These are phyloP conservation scores for Platycheirus albimanus DNA, from an alignment of 2,888 invertebrate species.

Conservation along the genomic window DNA sequence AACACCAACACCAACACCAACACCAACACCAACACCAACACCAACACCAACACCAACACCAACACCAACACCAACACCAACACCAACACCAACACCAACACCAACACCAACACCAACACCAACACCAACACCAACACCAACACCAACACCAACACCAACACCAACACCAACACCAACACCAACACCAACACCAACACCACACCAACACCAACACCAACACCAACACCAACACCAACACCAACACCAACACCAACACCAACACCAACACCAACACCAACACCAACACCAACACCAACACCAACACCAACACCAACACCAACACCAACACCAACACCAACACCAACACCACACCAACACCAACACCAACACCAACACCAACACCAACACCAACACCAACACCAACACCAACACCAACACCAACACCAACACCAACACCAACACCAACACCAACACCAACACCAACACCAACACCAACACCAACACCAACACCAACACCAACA, in stretches of 20 bases:
- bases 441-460: background rate
- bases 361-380: background rate
- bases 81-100: background rate
- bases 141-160: background rate
- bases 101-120: background rate
- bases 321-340: background rate
- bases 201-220: background rate
- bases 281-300: background rate
- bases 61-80: background rate
- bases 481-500: background rate
- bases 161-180: background rate
- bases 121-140: background rate
- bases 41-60: background rate
- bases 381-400: background rate
- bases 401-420: background rate
- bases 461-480: background rate
- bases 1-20: background rate
- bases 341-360: background rate
- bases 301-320: background rate
- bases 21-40: background rate
- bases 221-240: background rate
- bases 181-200: background rate
- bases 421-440: conserved; percentile 1
- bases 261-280: background rate
- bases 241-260: background rate